A percentile compares a stretch with the other conserved stretches of the same genome.
Conservation (phyloP, 2,888 invertebrate genomes). For the Ptilodon capucinus region DNA sequence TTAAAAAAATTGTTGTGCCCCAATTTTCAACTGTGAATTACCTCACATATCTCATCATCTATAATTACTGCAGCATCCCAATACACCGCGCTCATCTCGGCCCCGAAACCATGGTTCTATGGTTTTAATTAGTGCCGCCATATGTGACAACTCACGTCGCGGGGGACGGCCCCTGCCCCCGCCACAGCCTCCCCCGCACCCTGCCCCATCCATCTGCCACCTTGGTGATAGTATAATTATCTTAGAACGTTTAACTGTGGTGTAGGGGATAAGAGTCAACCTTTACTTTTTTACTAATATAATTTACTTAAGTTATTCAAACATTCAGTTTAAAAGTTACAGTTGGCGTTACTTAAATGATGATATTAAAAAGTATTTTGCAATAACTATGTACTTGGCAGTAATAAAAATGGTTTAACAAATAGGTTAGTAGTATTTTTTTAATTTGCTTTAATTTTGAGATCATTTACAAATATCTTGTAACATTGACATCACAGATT, state of each 20-base stretch:
- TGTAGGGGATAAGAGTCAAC: slow-evolving; percentile 17
- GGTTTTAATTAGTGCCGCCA: slow-evolving; percentile 76
- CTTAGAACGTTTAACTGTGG: slow-evolving; percentile 51
- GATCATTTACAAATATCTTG: no score
- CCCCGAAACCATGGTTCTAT: slow-evolving; percentile 14
- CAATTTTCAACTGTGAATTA: background rate
- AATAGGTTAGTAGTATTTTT: no score
- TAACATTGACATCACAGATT: no score
- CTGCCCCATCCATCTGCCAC: slow-evolving; percentile 45
- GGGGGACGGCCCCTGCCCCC: slow-evolving; percentile 44
- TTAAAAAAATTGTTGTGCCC: no score
- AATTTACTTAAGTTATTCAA: no score
- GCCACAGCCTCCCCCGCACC: slow-evolving; percentile 13
- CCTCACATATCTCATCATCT: background rate
- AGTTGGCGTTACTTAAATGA: no score
- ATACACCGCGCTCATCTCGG: background rate
- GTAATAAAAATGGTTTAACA: no score
- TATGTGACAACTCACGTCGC: slow-evolving; percentile 70
- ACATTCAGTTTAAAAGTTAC: no score
- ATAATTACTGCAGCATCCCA: background rate
- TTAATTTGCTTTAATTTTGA: no score
- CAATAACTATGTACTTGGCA: no score
- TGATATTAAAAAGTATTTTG: no score
- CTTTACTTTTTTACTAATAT: background rate
- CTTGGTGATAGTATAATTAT: slow-evolving; percentile 76